Base-by-base conservation (phyloP, 2,797 vertebrate species). In the Melopsittacus undulatus region DNA sequence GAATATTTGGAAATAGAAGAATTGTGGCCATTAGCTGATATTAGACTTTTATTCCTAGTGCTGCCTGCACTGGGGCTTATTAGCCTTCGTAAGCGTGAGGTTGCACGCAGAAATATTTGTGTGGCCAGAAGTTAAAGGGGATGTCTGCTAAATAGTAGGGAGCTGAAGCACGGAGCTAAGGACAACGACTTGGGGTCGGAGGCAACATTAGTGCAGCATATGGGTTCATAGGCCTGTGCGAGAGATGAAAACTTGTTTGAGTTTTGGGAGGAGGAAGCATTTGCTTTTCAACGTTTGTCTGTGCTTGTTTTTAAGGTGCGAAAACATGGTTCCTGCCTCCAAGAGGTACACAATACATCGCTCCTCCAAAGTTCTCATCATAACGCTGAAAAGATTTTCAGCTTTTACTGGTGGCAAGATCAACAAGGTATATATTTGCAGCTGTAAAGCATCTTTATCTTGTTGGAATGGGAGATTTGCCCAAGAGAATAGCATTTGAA, bases 261-360 rank as follows among this genome's bases (percentile, higher is more conserved):
- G 40, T 66, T 68, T 11, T 11, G 6, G 5, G 10, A 42, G 27
- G 12, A 17, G 14, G 38, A 73, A 72, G 26, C 68, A 45, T 26
- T 29, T 10, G 36, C 67, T 36, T 27, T 78, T 87, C 77, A 96
- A 74, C 40, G 2, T 61, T 45, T 82, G 26, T 94, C 83, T 96
- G 29, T 95, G 61, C 52, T 97, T 96, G 19, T 64, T 96, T 92
- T 94, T 64, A 84, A 99, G 99, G 97, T 99, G 99, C 96, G 99
- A 99, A 97, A 99, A 99, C 97, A 99, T 99, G 99, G 99, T 99
- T 80, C 98, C 99, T 22, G 99, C 99, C 17, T 99, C 99, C 23
- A 99, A 99, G 97, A 98, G 99, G 86, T 99, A 99, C 68, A 99
- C 99, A 10, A 98, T 99, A 91, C 99, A 99, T 92, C 98, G 99